A percentile compares a stretch with the other conserved stretches of the same genome.
phyloP scores from a whole-genome alignment of 2,888 invertebrate species.

The Aphodius sticticus region DNA sequence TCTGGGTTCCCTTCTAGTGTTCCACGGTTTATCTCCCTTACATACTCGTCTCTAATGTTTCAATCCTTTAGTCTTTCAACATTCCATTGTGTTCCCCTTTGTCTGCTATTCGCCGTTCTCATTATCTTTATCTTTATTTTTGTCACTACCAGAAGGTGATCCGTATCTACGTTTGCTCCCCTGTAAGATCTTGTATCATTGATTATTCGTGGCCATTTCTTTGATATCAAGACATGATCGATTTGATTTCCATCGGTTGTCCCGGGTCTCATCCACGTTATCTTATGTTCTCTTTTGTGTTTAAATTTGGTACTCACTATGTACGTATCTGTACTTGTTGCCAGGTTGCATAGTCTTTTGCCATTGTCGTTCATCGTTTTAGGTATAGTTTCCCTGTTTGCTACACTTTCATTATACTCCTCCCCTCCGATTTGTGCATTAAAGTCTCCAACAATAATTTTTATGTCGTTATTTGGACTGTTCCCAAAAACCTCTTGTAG shows the following conservation, averaged over 20 bases:
- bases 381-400: constrained; percentile 31
- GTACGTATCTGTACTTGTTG: constrained; percentile 12
- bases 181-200: constrained; percentile 27
- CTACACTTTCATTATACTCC: constrained; percentile 26
- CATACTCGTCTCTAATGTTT: constrained; percentile 26
- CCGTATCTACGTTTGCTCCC: constrained; percentile 28
- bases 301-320: constrained; percentile 35
- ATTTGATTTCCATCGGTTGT: constrained; percentile 29
- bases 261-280: constrained; percentile 32
- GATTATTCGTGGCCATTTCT: constrained; percentile 19
- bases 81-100: constrained; percentile 15
- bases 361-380: constrained; percentile 31
- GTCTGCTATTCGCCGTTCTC: background rate
- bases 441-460: constrained; percentile 34
- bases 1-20: background rate
- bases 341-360: constrained; percentile 30
- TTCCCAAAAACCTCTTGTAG: constrained; percentile 20
- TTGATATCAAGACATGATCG: constrained; percentile 31
- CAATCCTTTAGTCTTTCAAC: constrained; percentile 15
- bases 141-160: constrained; percentile 30
- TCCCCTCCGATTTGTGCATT: constrained; percentile 36
- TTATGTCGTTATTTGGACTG: constrained; percentile 17
- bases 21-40: constrained; percentile 20
- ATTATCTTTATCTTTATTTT: constrained; percentile 8
- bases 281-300: constrained; percentile 30